A percentile compares a stretch with the other conserved stretches of the same genome.
Evolutionary conservation across 2,113 vertebrate genomes (phyloP).

Genomic region (Grantiella picta): DNA sequence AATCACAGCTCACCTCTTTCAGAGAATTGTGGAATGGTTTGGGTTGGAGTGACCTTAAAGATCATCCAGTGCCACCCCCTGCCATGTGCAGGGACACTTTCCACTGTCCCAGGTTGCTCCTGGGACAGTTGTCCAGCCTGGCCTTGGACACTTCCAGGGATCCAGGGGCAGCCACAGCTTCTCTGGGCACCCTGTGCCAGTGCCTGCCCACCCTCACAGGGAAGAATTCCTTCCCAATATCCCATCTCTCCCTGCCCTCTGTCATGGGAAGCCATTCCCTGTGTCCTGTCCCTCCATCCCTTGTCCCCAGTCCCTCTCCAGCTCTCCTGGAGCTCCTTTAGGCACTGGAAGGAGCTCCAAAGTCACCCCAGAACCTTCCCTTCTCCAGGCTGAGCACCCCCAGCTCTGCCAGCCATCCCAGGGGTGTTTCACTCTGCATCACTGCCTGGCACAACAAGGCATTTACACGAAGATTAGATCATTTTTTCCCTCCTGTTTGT

Average conservation of each 20-base stretch:
- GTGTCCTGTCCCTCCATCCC: background rate
- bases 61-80: accelerated
- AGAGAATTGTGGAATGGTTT: background rate
- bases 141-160: background rate
- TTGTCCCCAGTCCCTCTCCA: background rate
- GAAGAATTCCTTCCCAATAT: background rate
- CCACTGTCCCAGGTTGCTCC: accelerated
- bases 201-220: accelerated
- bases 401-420: too few relatives aligned
- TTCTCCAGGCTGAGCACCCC: background rate
- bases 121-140: accelerated
- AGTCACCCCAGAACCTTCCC: background rate
- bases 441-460: background rate
- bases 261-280: background rate
- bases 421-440: background rate
- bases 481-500: accelerated
- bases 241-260: accelerated
- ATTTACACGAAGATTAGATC: accelerated
- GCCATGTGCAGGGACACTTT: background rate
- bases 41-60: background rate
- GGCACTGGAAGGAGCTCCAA: background rate
- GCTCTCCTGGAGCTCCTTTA: background rate
- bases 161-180: background rate
- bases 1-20: background rate
- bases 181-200: background rate